A percentile compares a stretch with the other conserved stretches of the same genome.
These are phyloP conservation scores for Alosa sapidissima DNA, from an alignment of 2,797 vertebrate species.

Conservation along the genomic window DNA sequence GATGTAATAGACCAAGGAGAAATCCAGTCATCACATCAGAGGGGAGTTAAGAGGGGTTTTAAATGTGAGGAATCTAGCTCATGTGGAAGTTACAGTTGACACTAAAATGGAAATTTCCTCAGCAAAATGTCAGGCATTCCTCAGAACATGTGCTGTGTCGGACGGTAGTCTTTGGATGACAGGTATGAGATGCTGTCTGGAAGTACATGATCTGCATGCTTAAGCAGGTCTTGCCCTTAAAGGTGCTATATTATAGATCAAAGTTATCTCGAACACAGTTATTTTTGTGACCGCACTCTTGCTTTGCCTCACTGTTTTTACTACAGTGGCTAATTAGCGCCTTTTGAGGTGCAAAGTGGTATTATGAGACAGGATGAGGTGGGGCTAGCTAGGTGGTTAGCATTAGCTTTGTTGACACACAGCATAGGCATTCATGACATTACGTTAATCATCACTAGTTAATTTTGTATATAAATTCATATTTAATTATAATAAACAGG, in stretches of 20 bases:
- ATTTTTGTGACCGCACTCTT: too few species aligned
- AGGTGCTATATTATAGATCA: neutral
- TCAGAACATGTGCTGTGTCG: neutral
- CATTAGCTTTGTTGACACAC: too few species aligned
- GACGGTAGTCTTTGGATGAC: neutral
- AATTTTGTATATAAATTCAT: too few species aligned
- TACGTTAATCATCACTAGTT: too few species aligned
- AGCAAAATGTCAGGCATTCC: neutral
- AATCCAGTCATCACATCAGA: neutral
- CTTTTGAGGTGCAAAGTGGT: too few species aligned
- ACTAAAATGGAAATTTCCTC: neutral
- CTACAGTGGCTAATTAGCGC: too few species aligned
- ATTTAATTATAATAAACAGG: too few species aligned
- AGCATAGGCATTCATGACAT: too few species aligned
- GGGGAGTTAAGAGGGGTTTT: neutral
- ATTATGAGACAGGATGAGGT: too few species aligned
- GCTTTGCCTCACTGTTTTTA: too few species aligned
- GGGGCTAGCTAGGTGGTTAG: too few species aligned
- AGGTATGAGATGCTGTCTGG: neutral
- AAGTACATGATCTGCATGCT: neutral
- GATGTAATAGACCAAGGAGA: neutral
- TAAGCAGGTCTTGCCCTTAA: neutral
- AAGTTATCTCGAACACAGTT: too few species aligned
- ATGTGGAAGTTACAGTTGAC: neutral
- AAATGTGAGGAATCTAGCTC: neutral